Evolutionary conservation across 1,140 invertebrate genomes (phyloP), one percentile per base, ranked within the genome.

Genomic region (Micrasema longulum): DNA sequence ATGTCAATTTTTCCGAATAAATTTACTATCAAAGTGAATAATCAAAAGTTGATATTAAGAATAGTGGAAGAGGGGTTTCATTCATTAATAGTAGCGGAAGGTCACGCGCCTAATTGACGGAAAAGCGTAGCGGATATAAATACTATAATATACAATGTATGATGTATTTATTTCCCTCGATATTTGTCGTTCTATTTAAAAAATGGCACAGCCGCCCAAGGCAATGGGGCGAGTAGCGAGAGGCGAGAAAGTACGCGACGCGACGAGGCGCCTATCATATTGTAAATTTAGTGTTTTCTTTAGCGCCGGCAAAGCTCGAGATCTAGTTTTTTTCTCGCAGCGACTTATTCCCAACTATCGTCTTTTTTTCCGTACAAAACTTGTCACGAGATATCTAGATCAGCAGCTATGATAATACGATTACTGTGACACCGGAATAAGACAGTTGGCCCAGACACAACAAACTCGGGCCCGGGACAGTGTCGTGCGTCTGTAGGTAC

Each of bases 151-250:
- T 35, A 36, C 20, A 36, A 43, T 60, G 14, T 60, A 31, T 16
- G 35, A 5, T 20, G 26, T 31, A 31, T 31, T 31, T 31, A 43
- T n/a, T n/a, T n/a, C n/a, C n/a, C n/a, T n/a, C n/a, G n/a, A n/a
- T n/a, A n/a, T 38, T 38, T 31, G 35, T 38, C 36, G 55, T 38
- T 60, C 55, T 60, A 60, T 60, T 60, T 60, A 23, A 60, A 60
- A 60, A 60, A 60, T 60, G 55, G 55, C 55, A 60, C 55, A 38
- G 16, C 35, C 55, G 55, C 35, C 50, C 50, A 53, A 53, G 50
- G 10, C 50, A 14, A 53, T 31, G 50, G n/a, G 35, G 55, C 35
- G 53, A 57, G 36, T n/a, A n/a, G 7, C 7, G 26, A 7, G 7
- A 31, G 26, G 26, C 26, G 26, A 31, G 26, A 31, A 31, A 31